These are phyloP conservation scores for Aix galericulata DNA, from an alignment of 2,113 vertebrate species.

Conservation along the genomic window DNA sequence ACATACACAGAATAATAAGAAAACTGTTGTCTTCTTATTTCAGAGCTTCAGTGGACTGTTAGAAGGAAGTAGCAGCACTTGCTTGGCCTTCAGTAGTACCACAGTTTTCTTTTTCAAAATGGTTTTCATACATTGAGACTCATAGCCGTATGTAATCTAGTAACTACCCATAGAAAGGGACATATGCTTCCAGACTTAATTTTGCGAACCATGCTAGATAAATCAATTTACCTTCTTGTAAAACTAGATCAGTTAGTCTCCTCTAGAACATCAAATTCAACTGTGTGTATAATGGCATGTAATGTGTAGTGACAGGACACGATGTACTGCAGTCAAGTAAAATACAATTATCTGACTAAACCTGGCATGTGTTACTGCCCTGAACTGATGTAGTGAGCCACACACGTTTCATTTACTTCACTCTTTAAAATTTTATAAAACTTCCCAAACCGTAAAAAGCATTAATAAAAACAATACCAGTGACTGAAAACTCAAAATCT, in stretches of 20 bases:
- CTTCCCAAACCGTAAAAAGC: not conserved
- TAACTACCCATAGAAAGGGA: not conserved
- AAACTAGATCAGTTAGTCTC: not conserved
- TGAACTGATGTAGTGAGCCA: not conserved
- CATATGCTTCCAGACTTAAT: not conserved
- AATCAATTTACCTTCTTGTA: not conserved
- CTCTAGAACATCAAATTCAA: not conserved
- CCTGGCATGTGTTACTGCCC: not conserved
- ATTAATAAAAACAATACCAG: not conserved
- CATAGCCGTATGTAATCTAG: not conserved
- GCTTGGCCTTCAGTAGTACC: not conserved
- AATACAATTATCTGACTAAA: not conserved
- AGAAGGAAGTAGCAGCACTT: not conserved
- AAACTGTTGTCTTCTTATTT: not conserved
- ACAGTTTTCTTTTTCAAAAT: not conserved
- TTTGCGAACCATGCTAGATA: not conserved
- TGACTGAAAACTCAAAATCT: not conserved
- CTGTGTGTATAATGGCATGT: not conserved
- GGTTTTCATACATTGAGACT: not conserved
- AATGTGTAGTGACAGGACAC: not conserved
- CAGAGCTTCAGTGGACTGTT: not conserved
- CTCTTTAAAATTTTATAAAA: not conserved
- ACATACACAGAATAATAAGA: accelerated
- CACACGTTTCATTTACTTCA: not conserved
- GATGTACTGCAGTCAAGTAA: not conserved